phyloP scores from a whole-genome alignment of 2,797 vertebrate genomes.

The Nyctalus aviator region DNA sequence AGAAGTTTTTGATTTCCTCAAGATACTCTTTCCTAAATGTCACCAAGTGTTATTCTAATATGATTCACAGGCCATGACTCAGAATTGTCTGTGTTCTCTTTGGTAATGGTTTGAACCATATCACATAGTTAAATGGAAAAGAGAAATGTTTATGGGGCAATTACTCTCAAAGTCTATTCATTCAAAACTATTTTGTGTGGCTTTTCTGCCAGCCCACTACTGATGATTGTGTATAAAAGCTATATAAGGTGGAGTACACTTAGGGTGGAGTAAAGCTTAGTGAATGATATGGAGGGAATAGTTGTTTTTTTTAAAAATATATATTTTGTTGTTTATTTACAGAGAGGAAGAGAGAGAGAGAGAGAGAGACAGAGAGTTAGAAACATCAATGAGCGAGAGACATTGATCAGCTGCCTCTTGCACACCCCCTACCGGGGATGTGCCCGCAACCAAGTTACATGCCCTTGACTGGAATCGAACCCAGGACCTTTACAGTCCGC shows the following conservation, averaged over 20 bases:
- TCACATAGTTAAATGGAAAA: constrained; percentile 46
- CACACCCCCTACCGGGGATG: too few species aligned
- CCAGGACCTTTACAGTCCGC: too few species aligned
- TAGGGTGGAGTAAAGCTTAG: neutral
- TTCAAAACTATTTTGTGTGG: constrained; percentile 13
- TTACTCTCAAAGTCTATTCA: constrained; percentile 42
- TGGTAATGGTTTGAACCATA: neutral
- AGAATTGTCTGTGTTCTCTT: neutral
- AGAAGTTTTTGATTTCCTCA: neutral
- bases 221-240: neutral
- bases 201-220: constrained; percentile 35
- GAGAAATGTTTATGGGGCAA: constrained; percentile 48
- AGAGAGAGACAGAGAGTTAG: too few species aligned
- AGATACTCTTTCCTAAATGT: neutral
- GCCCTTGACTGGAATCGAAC: too few species aligned
- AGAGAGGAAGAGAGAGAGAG: too few species aligned
- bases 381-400: too few species aligned
- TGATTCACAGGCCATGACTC: neutral
- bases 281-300: neutral
- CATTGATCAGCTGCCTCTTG: too few species aligned
- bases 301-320: too few species aligned
- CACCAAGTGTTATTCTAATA: neutral
- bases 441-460: too few species aligned
- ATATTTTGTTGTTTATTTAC: too few species aligned
- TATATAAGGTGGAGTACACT: neutral